phyloP scores from a whole-genome alignment of 2,888 invertebrate species.

The Cenopis cana region DNA sequence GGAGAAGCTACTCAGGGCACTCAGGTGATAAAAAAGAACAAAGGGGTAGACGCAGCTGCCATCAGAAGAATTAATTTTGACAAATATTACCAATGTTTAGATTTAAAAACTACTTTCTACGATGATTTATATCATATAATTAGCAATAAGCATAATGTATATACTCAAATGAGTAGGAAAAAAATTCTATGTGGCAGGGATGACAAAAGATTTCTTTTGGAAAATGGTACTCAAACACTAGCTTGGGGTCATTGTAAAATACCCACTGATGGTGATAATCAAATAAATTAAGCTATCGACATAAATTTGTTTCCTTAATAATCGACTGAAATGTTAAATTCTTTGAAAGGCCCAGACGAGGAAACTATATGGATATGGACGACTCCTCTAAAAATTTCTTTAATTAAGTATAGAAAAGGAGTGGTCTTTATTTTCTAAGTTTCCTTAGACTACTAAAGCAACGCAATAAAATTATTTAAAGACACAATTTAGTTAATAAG shows the following conservation, averaged over 20 bases:
- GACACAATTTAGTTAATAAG: too few species aligned
- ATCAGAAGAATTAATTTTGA: slow-evolving; percentile 4
- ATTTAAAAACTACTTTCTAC: slow-evolving; percentile 24
- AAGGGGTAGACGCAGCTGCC: background rate
- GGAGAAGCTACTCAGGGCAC: background rate
- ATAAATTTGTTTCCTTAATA: background rate
- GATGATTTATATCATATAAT: slow-evolving; percentile 33
- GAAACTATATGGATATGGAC: too few species aligned
- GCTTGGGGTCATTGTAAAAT: slow-evolving; percentile 15
- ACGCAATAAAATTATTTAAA: too few species aligned
- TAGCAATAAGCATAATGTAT: slow-evolving; percentile 38
- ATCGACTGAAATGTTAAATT: too few species aligned
- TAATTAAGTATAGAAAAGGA: too few species aligned
- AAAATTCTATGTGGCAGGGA: slow-evolving; percentile 41
- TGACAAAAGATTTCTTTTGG: slow-evolving; percentile 36
- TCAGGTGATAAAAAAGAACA: slow-evolving; percentile 3
- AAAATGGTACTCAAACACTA: background rate
- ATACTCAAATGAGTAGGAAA: slow-evolving; percentile 26
- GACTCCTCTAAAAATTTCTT: too few species aligned
- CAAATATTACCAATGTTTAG: slow-evolving; percentile 10
- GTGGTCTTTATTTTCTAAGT: too few species aligned
- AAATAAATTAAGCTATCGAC: background rate
- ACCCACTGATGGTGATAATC: background rate
- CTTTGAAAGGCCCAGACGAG: too few species aligned
- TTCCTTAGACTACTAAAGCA: too few species aligned